Evolutionary conservation across 2,888 invertebrate genomes (phyloP).

Genomic region (Drosophila quinaria): DNA sequence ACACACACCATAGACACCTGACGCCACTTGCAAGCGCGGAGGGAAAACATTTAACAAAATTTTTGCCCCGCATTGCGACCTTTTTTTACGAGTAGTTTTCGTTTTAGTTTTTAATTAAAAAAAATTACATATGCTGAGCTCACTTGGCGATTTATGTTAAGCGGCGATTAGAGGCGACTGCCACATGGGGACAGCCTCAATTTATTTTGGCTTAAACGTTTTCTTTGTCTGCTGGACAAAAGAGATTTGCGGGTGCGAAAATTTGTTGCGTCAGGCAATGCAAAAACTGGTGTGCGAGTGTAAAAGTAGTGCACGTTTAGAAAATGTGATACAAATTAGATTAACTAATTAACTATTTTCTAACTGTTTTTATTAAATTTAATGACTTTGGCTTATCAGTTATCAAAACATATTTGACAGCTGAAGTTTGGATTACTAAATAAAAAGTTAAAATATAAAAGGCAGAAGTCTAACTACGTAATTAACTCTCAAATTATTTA

Average conservation of each 20-base stretch:
- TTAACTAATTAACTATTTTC: constrained; percentile 4
- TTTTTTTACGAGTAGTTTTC: constrained; percentile 17
- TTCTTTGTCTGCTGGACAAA: constrained; percentile 15
- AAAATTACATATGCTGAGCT: constrained; percentile 68
- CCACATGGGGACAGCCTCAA: constrained; percentile 18
- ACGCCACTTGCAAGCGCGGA: constrained; percentile 32
- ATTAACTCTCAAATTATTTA: too few species aligned
- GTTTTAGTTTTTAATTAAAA: constrained; percentile 59
- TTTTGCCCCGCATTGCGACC: constrained; percentile 45
- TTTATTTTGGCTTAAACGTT: constrained; percentile 60
- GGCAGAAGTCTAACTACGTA: too few species aligned
- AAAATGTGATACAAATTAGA: constrained; percentile 9
- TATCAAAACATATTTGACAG: too few species aligned
- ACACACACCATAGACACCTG: constrained; percentile 9
- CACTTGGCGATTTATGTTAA: constrained; percentile 72
- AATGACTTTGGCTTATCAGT: neutral
- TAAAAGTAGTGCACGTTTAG: neutral
- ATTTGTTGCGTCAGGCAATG: constrained; percentile 60
- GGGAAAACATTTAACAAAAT: constrained; percentile 32
- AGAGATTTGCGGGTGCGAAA: constrained; percentile 48
- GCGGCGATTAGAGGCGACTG: constrained; percentile 64
- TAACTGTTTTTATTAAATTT: neutral
- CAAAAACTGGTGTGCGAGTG: constrained; percentile 7
- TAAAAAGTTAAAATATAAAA: too few species aligned
- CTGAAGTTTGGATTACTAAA: too few species aligned